Evolutionary conservation across 2,113 vertebrate species (phyloP).

Genomic region (Pandion haliaetus): DNA sequence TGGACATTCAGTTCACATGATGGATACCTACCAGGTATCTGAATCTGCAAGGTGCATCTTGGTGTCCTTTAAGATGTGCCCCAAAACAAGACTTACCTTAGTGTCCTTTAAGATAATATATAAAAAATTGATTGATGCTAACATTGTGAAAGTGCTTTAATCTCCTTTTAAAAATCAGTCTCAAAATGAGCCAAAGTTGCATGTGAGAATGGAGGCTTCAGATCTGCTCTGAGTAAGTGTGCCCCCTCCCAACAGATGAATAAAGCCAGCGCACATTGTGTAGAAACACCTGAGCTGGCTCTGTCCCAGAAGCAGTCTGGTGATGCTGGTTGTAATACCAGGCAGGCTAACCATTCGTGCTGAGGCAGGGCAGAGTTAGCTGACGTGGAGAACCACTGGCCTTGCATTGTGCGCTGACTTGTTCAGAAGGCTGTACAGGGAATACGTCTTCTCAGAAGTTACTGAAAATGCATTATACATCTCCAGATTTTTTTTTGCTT

Average conservation of each 20-base stretch:
- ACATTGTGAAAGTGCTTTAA: not conserved
- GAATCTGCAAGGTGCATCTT: not conserved
- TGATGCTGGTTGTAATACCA: rapidly evolving
- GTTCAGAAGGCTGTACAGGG: not conserved
- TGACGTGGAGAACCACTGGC: not conserved
- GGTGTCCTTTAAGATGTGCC: not conserved
- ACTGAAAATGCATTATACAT: not conserved
- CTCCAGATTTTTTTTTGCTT: not conserved
- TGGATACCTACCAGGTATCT: not conserved
- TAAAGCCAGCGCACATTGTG: rapidly evolving
- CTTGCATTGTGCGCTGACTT: not conserved
- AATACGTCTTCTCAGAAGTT: not conserved
- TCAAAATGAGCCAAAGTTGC: not conserved
- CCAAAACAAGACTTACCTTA: not conserved
- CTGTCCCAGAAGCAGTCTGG: not conserved
- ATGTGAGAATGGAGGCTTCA: not conserved
- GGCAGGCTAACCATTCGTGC: not conserved
- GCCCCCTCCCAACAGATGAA: not conserved
- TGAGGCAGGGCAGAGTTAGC: not conserved
- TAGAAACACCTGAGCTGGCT: not conserved
- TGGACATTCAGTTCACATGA: not conserved
- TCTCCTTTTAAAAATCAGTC: not conserved
- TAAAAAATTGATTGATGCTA: not conserved
- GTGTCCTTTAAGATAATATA: not conserved
- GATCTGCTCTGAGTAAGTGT: not conserved